These are phyloP conservation scores for Rhynchomys soricoides DNA, from an alignment of 2,113 vertebrate genomes.

Conservation along the genomic window DNA sequence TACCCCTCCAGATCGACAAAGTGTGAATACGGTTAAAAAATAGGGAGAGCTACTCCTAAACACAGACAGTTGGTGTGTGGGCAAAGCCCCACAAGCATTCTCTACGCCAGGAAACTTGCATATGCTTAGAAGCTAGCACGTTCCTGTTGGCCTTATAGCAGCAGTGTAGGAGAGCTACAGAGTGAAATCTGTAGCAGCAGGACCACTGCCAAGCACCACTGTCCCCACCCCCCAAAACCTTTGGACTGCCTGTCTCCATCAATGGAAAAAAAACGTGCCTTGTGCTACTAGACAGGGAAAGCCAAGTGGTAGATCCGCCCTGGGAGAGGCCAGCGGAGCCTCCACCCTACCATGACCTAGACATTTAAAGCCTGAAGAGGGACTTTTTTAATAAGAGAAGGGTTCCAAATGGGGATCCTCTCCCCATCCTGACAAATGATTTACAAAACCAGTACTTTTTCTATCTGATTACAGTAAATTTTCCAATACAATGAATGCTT, in stretches of 20 bases:
- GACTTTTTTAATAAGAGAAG: background rate
- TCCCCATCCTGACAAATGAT: conserved; percentile 61
- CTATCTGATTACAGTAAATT: conserved; percentile 80
- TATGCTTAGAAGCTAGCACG: conserved; percentile 78
- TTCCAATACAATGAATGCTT: conserved; percentile 79
- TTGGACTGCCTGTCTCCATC: background rate
- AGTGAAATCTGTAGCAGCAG: conserved; percentile 61
- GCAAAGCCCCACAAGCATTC: conserved; percentile 70
- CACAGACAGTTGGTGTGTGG: conserved; percentile 83
- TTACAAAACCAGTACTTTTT: conserved; percentile 72
- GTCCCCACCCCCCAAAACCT: conserved; percentile 36
- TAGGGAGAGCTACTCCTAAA: conserved; percentile 79
- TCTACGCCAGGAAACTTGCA: conserved; percentile 77
- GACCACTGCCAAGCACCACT: conserved; percentile 59
- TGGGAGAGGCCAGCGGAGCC: background rate
- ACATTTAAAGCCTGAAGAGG: background rate
- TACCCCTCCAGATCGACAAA: conserved; percentile 74
- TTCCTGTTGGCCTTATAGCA: conserved; percentile 81
- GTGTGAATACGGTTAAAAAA: conserved; percentile 81
- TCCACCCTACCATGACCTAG: background rate
- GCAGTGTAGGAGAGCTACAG: conserved; percentile 64
- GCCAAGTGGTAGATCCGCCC: background rate
- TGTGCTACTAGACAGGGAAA: background rate
- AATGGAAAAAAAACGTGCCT: background rate
- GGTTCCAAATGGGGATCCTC: conserved; percentile 16